Base-by-base conservation (phyloP, 2,888 invertebrate species). In the Aproaerema taeniolella region DNA sequence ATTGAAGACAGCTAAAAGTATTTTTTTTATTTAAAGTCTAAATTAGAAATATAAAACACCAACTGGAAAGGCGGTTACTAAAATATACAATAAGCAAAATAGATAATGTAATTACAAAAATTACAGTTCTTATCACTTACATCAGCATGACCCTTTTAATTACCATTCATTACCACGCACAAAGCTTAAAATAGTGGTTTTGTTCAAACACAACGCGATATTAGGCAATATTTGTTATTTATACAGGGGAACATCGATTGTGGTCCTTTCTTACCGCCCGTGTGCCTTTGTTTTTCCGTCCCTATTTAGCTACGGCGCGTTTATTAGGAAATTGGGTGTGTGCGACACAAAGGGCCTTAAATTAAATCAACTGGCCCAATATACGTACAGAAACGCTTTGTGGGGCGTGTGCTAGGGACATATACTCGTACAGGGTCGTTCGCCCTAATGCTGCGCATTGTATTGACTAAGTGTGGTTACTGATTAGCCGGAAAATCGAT, bases 361-460 rank as follows among this genome's bases (percentile, higher is more conserved):
- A 79, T 80, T 79, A 76, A 81, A 81, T 78, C 78, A 73, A 71
- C 65, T 64, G 62, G 57, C 62, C 66, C 67, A 69, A 76, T 79
- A 76, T 71, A 74, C 64, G 68, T 55, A 50, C 56, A 58, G 67
- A 64, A 67, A 61, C 53, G 68, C 68, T 69, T 64, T 65, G 67
- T 67, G 57, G 58, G 53, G 53, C 47, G 52, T n/a, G n/a, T n/a
- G n/a, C n/a, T n/a, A n/a, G n/a, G n/a, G n/a, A n/a, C n/a, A n/a
- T n/a, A n/a, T n/a, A n/a, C n/a, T n/a, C n/a, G n/a, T n/a, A n/a
- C n/a, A n/a, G n/a, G n/a, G n/a, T n/a, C n/a, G n/a, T n/a, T n/a
- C n/a, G n/a, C n/a, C n/a, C n/a, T n/a, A n/a, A n/a, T n/a, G n/a
- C n/a, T n/a, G n/a, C n/a, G n/a, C n/a, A n/a, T n/a, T n/a, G n/a